A percentile compares a stretch with the other conserved stretches of the same genome.
phyloP scores from a whole-genome alignment of 2,113 vertebrate genomes.

The Casuarius casuarius region DNA sequence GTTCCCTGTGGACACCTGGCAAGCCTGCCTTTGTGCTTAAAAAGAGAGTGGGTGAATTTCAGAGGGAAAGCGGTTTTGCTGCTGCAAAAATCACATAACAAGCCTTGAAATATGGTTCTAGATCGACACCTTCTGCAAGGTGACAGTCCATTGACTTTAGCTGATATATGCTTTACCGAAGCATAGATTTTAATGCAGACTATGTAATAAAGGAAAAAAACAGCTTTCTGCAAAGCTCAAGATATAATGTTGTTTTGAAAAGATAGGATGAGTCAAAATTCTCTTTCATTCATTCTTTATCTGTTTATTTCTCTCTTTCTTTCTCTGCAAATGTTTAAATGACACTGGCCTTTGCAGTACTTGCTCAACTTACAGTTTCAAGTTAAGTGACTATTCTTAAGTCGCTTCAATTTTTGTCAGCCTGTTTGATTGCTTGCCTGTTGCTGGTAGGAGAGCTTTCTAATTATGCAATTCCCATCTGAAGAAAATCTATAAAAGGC shows the following conservation, averaged over 20 bases:
- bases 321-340: not conserved
- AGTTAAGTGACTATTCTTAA: not conserved
- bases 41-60: not conserved
- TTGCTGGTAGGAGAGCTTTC: not conserved
- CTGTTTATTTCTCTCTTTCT: no score
- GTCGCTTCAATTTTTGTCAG: not conserved
- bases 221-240: not conserved
- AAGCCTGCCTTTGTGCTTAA: not conserved
- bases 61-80: conserved; percentile 13
- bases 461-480: not conserved
- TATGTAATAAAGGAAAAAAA: not conserved
- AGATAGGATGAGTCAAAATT: not conserved
- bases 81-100: not conserved
- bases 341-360: not conserved
- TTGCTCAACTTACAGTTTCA: not conserved
- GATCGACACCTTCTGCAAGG: not conserved
- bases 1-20: not conserved
- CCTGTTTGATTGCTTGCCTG: not conserved
- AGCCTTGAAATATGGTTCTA: conserved; percentile 28
- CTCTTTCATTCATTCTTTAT: not conserved
- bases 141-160: conserved; percentile 22
- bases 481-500: not conserved
- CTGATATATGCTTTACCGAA: not conserved
- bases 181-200: conserved; percentile 20
- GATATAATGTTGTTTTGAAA: conserved; percentile 3